Conservation (phyloP, 2,797 vertebrate species). For the Centropyge bicolor region DNA sequence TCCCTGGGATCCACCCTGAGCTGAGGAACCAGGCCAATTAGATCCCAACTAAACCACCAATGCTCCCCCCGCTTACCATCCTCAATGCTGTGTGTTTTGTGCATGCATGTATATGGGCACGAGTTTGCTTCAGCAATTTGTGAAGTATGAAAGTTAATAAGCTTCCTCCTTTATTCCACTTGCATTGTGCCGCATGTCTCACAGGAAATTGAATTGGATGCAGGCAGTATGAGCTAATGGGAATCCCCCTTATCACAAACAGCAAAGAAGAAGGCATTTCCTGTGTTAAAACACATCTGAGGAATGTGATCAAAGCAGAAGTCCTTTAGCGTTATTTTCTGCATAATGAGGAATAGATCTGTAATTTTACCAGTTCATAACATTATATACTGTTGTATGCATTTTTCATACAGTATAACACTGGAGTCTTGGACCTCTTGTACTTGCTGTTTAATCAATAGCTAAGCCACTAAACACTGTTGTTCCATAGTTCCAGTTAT, state of each 20-base stretch:
- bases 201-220: constrained; percentile 62
- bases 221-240: constrained; percentile 53
- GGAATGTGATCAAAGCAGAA: constrained; percentile 39
- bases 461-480: background rate
- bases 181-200: constrained; percentile 49
- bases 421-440: background rate
- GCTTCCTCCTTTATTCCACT: constrained; percentile 42
- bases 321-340: constrained; percentile 14
- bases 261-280: constrained; percentile 58
- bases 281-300: constrained; percentile 30
- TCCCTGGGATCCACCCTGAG: constrained; percentile 71
- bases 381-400: background rate
- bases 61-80: constrained; percentile 26
- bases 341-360: constrained; percentile 1
- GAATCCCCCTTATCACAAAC: constrained; percentile 63
- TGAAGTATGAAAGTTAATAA: constrained; percentile 41
- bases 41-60: constrained; percentile 38
- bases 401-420: background rate
- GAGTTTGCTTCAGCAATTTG: constrained; percentile 22
- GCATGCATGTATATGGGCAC: background rate
- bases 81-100: constrained; percentile 35
- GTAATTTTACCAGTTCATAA: background rate
- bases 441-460: background rate
- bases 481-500: background rate
- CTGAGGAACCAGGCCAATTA: constrained; percentile 77